Percentiles rank a stretch among this genome's conserved stretches.
Conservation (phyloP, 2,888 invertebrate genomes). For the Brachypalpus laphriformis region DNA sequence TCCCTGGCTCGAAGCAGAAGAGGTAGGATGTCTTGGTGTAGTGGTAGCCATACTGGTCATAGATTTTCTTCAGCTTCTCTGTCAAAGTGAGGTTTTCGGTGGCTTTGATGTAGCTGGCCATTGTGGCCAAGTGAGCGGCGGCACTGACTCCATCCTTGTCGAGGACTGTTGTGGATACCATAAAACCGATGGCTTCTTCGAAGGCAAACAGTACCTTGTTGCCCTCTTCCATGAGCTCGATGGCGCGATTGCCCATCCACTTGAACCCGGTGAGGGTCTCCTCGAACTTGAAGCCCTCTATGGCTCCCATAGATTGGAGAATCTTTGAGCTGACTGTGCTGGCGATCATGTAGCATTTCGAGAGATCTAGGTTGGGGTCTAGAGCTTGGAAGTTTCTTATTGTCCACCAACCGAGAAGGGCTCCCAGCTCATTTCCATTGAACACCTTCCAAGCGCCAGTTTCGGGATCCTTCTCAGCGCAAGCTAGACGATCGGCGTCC, state of each 20-base stretch:
- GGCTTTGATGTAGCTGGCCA: conserved; percentile 88
- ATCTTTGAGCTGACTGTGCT: conserved; percentile 99
- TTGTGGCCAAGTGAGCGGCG: conserved; percentile 90
- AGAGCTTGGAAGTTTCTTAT: conserved; percentile 85
- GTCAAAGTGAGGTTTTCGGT: conserved; percentile 85
- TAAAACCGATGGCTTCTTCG: conserved; percentile 99
- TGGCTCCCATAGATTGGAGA: conserved; percentile 90
- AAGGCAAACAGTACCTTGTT: conserved; percentile 95
- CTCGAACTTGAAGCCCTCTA: conserved; percentile 89
- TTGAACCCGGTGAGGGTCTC: conserved; percentile 99
- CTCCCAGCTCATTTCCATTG: conserved; percentile 97
- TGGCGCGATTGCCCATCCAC: conserved; percentile 97
- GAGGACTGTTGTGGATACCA: conserved; percentile 94
- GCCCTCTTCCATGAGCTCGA: conserved; percentile 88
- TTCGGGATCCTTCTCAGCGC: conserved; percentile 90
- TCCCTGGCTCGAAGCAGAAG: conserved; percentile 89
- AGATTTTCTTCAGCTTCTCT: conserved; percentile 89
- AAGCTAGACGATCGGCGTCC: conserved; percentile 97
- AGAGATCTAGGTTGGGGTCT: conserved; percentile 83
- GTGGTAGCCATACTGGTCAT: conserved; percentile 94
- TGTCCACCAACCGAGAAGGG: conserved; percentile 97
- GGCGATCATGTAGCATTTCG: conserved; percentile 91
- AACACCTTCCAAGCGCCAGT: conserved; percentile 84
- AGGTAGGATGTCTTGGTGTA: conserved; percentile 94
- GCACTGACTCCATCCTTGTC: conserved; percentile 99